Base-by-base conservation (phyloP, 1,140 invertebrate genomes). In the Brachionus sp. region DNA sequence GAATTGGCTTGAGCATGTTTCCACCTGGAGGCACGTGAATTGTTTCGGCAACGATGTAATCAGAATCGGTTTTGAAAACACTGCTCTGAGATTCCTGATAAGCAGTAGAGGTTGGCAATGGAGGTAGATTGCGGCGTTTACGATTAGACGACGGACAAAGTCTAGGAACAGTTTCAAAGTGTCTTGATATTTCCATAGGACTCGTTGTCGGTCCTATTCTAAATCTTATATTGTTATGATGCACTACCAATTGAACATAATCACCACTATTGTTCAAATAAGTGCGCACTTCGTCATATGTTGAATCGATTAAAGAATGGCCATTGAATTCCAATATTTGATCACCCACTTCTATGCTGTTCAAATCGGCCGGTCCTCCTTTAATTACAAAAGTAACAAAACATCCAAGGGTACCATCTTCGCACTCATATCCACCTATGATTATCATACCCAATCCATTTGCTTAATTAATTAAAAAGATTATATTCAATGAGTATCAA, bases 391-490 rank as follows among this genome's bases (percentile, higher is more conserved):
- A 95, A 10, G 95, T 94, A 85, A 97, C 94, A 87, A 94, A 94
- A 64, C 95, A 94, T 85, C 95, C 94, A 66, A 95, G 91, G 19
- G 92, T 91, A 5, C 94, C 94, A 87, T 95, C 94, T 3, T 92
- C 89, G 19, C 92, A 93, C 4, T 92, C 92, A 87, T 95, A 95
- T 16, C 95, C 95, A 5, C 95, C 95, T 4, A 96, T 94, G 3
- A 97, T 93, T 84, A 94, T 91, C 93, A 97, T 94, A 2, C 95
- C 95, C 86, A 96, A 95, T 82, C 95, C 95, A 86, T 93, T 92
- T 80, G 93, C 94, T 80, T 62, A 64, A 37, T 16, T 19, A 80
- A 44, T 35, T 44, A 80, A 33, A n/a, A 9, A 10, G 12, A n/a
- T n/a, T n/a, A n/a, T n/a, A n/a, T n/a, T n/a, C n/a, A n/a, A n/a